phyloP scores from a whole-genome alignment of 2,113 vertebrate genomes.

The Siniperca chuatsi region DNA sequence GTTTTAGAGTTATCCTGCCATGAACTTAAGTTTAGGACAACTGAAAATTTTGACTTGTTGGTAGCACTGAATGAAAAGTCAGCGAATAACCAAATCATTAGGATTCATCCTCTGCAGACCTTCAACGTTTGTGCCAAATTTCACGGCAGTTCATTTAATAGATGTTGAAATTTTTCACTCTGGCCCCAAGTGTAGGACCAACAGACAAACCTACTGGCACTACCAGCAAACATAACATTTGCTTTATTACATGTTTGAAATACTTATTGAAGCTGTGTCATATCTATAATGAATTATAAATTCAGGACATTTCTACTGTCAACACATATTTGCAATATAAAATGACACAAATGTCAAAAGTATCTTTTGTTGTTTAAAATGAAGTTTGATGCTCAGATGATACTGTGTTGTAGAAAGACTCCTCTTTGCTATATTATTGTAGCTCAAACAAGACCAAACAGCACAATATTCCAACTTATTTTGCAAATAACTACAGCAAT shows the following conservation, averaged over 20 bases:
- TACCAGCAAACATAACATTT: background rate
- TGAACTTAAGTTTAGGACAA: background rate
- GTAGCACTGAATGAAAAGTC: too few species aligned
- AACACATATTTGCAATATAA: background rate
- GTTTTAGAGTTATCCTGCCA: too few species aligned
- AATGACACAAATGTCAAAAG: background rate
- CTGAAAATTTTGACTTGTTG: background rate
- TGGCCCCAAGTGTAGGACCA: background rate
- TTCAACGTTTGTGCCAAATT: background rate
- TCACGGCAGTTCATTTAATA: background rate
- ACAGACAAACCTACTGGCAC: background rate
- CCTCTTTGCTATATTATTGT: background rate
- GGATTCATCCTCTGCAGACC: background rate
- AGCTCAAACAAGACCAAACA: background rate
- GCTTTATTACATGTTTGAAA: background rate
- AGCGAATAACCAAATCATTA: background rate
- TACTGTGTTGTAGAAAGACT: background rate
- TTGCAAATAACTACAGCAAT: background rate
- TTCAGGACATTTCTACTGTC: background rate
- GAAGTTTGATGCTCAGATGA: background rate
- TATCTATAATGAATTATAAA: too few species aligned
- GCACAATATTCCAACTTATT: background rate
- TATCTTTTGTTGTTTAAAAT: background rate
- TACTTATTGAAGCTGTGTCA: background rate
- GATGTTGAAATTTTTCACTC: background rate